Evolutionary conservation across 2,797 vertebrate genomes (phyloP).

Genomic region (Erpetoichthys calabaricus): DNA sequence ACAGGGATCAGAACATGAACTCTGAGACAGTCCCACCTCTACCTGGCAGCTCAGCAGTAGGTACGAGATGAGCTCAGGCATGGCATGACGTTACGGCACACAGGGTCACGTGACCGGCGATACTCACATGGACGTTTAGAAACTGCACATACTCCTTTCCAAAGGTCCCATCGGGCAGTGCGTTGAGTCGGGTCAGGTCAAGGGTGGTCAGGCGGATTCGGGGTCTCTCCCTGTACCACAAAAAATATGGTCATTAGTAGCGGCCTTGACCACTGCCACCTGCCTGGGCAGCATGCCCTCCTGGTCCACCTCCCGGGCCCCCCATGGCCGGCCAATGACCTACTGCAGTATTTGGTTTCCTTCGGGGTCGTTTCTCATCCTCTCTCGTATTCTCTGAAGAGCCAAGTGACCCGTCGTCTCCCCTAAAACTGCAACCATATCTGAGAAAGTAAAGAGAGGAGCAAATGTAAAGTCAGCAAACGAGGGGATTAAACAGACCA

Average conservation of each 20-base stretch:
- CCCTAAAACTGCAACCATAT: slow-evolving; percentile 93
- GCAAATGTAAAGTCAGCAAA: neutral
- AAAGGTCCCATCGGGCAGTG: slow-evolving; percentile 61
- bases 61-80: too few relatives aligned
- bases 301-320: neutral
- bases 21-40: neutral
- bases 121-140: slow-evolving; percentile 74
- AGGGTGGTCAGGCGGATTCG: slow-evolving; percentile 74
- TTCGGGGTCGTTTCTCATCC: slow-evolving; percentile 76
- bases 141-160: slow-evolving; percentile 79
- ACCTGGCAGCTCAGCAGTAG: too few relatives aligned
- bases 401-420: slow-evolving; percentile 75
- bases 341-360: slow-evolving; percentile 71
- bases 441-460: slow-evolving; percentile 41
- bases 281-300: neutral
- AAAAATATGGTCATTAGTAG: neutral
- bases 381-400: slow-evolving; percentile 59
- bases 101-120: neutral
- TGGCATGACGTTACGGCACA: too few relatives aligned
- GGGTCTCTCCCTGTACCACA: slow-evolving; percentile 67
- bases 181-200: slow-evolving; percentile 50
- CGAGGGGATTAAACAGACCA: rapidly evolving
- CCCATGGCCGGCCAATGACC: slow-evolving; percentile 22
- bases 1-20: neutral
- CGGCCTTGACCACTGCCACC: neutral